Percentiles rank a stretch among this genome's conserved stretches.
Conservation (phyloP, 2,888 invertebrate species). For the Pyrochroa serraticornis region DNA sequence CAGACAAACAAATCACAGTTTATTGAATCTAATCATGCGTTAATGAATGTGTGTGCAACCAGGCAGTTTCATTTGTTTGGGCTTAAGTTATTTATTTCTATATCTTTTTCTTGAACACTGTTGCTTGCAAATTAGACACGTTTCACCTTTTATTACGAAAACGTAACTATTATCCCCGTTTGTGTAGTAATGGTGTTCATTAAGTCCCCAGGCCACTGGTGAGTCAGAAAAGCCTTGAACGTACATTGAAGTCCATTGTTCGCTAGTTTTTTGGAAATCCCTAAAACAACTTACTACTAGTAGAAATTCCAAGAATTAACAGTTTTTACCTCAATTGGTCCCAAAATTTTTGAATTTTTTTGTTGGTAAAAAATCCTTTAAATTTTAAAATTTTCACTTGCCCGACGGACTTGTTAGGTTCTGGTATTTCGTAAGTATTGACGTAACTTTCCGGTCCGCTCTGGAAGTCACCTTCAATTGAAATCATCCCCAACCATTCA, state of each 20-base stretch:
- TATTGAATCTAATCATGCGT: too few species aligned
- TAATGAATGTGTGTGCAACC: too few species aligned
- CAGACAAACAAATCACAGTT: too few species aligned
- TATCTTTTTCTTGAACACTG: conserved; percentile 53
- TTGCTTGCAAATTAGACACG: conserved; percentile 51
- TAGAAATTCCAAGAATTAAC: too few species aligned
- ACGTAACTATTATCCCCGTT: conserved; percentile 62
- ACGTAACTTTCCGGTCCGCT: conserved; percentile 51
- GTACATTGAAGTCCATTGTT: conserved; percentile 60
- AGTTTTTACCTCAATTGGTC: conserved; percentile 51
- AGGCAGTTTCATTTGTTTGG: too few species aligned
- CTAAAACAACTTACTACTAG: conserved; percentile 22
- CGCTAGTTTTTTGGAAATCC: conserved; percentile 27
- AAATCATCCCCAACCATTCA: conserved; percentile 65
- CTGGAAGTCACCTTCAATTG: conserved; percentile 56
- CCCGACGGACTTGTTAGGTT: conserved; percentile 48
- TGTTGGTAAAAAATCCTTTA: conserved; percentile 61
- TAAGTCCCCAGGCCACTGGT: conserved; percentile 59
- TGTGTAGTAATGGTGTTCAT: conserved; percentile 59
- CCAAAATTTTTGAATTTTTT: conserved; percentile 54
- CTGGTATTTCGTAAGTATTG: conserved; percentile 55
- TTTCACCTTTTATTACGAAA: conserved; percentile 53
- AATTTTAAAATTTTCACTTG: conserved; percentile 57
- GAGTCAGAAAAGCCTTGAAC: conserved; percentile 65
- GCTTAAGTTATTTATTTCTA: conserved; percentile 20